Conservation (phyloP, 2,888 invertebrate genomes). For the Agrochola lychnidis region DNA sequence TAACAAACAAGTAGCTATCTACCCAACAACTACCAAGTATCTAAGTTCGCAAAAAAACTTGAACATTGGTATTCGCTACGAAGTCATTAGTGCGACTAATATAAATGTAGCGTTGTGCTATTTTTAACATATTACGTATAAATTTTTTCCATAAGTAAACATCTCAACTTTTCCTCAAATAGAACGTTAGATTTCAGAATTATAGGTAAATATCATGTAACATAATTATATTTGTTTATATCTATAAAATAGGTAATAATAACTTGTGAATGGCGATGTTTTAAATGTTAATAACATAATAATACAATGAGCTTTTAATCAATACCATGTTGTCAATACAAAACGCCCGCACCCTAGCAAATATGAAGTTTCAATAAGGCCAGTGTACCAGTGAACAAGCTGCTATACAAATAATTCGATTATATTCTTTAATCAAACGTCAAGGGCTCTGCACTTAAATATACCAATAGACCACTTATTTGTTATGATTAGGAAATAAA, state of each 20-base stretch:
- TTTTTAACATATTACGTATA: slow-evolving; percentile 26
- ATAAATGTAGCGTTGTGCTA: slow-evolving; percentile 17
- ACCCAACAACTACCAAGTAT: slow-evolving; percentile 2
- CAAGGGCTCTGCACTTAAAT: slow-evolving; percentile 23
- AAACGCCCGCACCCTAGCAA: slow-evolving; percentile 1
- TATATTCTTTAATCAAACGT: slow-evolving; percentile 24
- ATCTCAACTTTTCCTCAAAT: slow-evolving; percentile 39
- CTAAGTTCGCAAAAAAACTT: slow-evolving; percentile 18
- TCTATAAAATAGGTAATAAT: slow-evolving; percentile 8
- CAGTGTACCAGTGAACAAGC: neutral
- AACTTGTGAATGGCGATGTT: neutral
- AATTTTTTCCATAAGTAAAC: slow-evolving; percentile 16
- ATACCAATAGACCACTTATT: slow-evolving; percentile 29
- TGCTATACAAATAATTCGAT: slow-evolving; percentile 33
- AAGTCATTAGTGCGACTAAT: slow-evolving; percentile 23
- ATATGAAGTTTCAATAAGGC: slow-evolving; percentile 2
- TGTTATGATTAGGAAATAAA: slow-evolving; percentile 37
- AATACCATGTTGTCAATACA: slow-evolving; percentile 15
- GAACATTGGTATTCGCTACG: slow-evolving; percentile 14
- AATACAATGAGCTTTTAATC: neutral
- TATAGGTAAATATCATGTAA: neutral
- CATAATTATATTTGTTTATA: neutral
- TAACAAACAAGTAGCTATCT: slow-evolving; percentile 31
- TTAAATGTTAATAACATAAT: neutral
- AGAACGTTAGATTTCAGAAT: slow-evolving; percentile 8